Percentiles rank a stretch among this genome's conserved stretches.
These are phyloP conservation scores for Calephelis nemesis DNA, from an alignment of 1,140 invertebrate genomes.

Conservation along the genomic window DNA sequence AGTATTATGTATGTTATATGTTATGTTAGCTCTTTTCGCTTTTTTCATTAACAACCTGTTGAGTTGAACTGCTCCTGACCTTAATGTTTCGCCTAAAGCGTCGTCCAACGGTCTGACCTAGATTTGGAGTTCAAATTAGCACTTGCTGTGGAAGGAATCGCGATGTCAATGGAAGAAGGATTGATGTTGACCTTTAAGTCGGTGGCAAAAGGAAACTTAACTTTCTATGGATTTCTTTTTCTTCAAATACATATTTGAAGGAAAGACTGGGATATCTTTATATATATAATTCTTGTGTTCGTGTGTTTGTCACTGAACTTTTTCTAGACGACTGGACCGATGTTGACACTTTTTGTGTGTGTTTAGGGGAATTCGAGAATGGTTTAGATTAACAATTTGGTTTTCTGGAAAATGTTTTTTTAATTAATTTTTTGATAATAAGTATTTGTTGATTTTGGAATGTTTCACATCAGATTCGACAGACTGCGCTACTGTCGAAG, in stretches of 20 bases:
- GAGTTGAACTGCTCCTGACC: slow-evolving; percentile 6
- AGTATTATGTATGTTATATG: background rate
- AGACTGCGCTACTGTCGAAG: too few relatives aligned
- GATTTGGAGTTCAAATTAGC: background rate
- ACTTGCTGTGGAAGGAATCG: background rate
- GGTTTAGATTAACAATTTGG: too few relatives aligned
- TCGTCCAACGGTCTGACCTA: slow-evolving; percentile 5
- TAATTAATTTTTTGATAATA: too few relatives aligned
- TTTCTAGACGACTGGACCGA: too few relatives aligned
- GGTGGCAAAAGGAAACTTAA: background rate
- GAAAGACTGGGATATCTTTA: too few relatives aligned
- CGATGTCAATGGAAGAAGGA: background rate
- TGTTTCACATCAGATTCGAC: too few relatives aligned
- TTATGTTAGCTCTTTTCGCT: background rate
- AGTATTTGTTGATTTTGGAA: too few relatives aligned
- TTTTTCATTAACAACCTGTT: slow-evolving; percentile 16
- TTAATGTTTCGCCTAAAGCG: slow-evolving; percentile 2
- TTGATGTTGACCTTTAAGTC: background rate
- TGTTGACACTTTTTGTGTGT: too few relatives aligned
- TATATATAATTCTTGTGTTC: too few relatives aligned
- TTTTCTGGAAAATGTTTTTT: too few relatives aligned
- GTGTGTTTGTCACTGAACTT: too few relatives aligned
- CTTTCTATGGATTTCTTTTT: background rate
- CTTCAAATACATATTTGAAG: background rate
- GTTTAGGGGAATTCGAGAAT: too few relatives aligned